phyloP scores from a whole-genome alignment of 2,888 invertebrate species.

The Pemphredon lugubris region DNA sequence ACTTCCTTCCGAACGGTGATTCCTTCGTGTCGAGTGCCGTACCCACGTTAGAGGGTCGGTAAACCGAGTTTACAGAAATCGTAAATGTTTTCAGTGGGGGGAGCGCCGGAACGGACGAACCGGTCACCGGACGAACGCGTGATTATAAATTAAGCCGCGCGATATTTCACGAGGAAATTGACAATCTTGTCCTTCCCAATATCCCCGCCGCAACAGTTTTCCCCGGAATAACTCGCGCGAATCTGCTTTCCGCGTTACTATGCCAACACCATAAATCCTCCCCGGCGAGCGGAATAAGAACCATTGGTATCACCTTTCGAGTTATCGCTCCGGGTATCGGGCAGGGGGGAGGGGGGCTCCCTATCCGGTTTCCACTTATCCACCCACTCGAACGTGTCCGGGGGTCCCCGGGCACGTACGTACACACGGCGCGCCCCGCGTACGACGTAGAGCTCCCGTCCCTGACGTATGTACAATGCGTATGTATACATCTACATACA shows the following conservation, averaged over 20 bases:
- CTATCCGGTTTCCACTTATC: constrained; percentile 27
- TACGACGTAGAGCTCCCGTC: too few relatives aligned
- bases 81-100: too few relatives aligned
- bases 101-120: too few relatives aligned
- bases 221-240: constrained; percentile 25
- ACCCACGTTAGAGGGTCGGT: too few relatives aligned
- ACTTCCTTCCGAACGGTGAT: too few relatives aligned
- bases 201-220: constrained; percentile 22
- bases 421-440: background rate
- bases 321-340: constrained; percentile 16
- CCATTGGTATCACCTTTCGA: constrained; percentile 32
- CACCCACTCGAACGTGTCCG: too few relatives aligned
- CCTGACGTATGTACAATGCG: constrained; percentile 47
- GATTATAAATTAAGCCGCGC: constrained; percentile 38
- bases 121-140: background rate
- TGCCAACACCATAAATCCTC: constrained; percentile 32
- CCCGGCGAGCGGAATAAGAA: constrained; percentile 36
- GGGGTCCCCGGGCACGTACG: constrained; percentile 1
- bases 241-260: constrained; percentile 8
- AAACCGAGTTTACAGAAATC: too few relatives aligned
- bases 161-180: constrained; percentile 32
- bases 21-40: too few relatives aligned
- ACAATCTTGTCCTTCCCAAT: constrained; percentile 5
- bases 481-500: constrained; percentile 66
- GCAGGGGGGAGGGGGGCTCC: too few relatives aligned